These are phyloP conservation scores for Trissolcus basalis DNA, from an alignment of 1,140 invertebrate genomes.

Conservation along the genomic window DNA sequence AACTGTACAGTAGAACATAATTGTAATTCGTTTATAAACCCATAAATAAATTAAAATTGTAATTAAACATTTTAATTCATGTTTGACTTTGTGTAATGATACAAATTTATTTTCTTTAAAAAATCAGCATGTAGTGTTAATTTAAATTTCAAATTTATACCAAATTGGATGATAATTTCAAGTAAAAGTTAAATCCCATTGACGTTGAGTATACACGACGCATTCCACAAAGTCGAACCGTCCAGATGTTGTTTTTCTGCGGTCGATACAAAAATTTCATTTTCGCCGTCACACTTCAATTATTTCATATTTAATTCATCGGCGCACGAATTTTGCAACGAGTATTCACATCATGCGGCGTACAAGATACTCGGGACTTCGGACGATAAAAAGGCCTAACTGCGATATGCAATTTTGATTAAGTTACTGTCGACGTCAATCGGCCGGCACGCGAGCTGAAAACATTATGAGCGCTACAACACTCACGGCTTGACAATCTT, in stretches of 20 bases:
- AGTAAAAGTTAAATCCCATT: too few relatives aligned
- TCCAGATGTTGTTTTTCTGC: too few relatives aligned
- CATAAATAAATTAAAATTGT: too few relatives aligned
- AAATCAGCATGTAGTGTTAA: neutral
- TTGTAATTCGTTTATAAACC: too few relatives aligned
- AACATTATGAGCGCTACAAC: constrained; percentile 37
- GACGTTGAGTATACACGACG: neutral
- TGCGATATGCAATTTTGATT: constrained; percentile 53
- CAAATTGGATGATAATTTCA: neutral
- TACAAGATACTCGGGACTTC: constrained; percentile 17
- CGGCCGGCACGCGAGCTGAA: constrained; percentile 49
- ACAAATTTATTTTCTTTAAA: neutral
- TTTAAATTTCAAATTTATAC: neutral
- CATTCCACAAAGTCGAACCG: neutral
- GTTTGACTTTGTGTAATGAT: too few relatives aligned
- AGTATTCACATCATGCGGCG: constrained; percentile 38
- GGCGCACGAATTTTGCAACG: constrained; percentile 32
- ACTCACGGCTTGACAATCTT: constrained; percentile 33
- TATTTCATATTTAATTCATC: constrained; percentile 42
- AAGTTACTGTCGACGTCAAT: constrained; percentile 58
- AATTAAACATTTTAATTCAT: too few relatives aligned
- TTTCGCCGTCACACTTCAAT: constrained; percentile 37
- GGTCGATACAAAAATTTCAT: constrained; percentile 14
- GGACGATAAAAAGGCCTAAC: constrained; percentile 14
- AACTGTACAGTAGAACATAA: too few relatives aligned